Base-by-base conservation (phyloP, 2,113 vertebrate genomes). In the Semnornis frantzii region DNA sequence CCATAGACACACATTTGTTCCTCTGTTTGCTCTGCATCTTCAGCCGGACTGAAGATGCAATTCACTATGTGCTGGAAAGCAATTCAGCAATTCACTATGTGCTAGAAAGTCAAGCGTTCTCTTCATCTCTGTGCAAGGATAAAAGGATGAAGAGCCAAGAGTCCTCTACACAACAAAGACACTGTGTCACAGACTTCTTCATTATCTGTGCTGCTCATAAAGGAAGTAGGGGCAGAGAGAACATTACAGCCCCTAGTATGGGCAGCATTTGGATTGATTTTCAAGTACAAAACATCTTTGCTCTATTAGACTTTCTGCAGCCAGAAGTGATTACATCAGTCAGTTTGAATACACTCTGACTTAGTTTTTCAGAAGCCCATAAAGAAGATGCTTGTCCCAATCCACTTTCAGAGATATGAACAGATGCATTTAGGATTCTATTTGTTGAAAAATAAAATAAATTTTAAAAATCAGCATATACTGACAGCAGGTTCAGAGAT, bases 201-300 rank as follows among this genome's bases (percentile, higher is more conserved):
- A n/a, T 52, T 57, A 60, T 81, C 85, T 44, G 19, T 16, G 3
- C 52, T 65, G 57, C 64, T 66, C 0, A 0, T 64, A 82, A 87
- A 66, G 52, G 57, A 82, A 37, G 2, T 10, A 28, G 57, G 42
- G n/a, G 20, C 0, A 2, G 76, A 59, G 31, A 69, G 44, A 4
- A 59, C 55, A 81, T 71, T 58, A 88, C 91, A 95, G 44, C 54
- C 48, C 14, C 81, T 1, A 2, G 85, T 50, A 82, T 65, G 80
- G 62, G 58, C 81, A 90, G 85, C 42, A 96, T 93, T 90, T 62
- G 31, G 85, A 50, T 44, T 86, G 88, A 95, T 90, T 88, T 92
- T 95, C 88, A 90, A 94, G 52, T 54, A 66, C 60, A 89, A 94
- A 92, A 23, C 71, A 75, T 88, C 85, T 90, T 92, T 83, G 33